A percentile compares a stretch with the other conserved stretches of the same genome.
These are phyloP conservation scores for Typhlomys cinereus DNA, from an alignment of 2,113 vertebrate genomes.

Conservation along the genomic window DNA sequence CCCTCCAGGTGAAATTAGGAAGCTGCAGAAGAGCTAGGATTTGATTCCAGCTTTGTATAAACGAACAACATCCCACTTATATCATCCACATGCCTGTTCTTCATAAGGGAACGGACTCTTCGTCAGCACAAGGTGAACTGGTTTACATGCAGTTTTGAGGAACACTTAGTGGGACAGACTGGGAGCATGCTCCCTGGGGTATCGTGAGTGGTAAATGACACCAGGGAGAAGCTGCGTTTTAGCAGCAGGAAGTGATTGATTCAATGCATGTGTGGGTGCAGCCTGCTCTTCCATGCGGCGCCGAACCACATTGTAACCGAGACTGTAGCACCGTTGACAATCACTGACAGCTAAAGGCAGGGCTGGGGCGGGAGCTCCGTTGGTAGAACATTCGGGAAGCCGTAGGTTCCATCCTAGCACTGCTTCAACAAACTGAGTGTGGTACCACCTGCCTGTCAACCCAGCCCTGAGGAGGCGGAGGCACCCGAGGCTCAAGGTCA, in stretches of 20 bases:
- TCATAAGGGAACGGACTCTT: not conserved
- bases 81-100: not conserved
- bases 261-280: not conserved
- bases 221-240: conserved; percentile 3
- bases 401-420: not conserved
- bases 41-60: not conserved
- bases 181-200: not conserved
- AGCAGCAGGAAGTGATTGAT: conserved; percentile 51
- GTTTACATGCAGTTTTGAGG: conserved; percentile 39
- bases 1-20: conserved; percentile 3
- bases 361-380: not conserved
- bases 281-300: conserved; percentile 49
- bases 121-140: not conserved
- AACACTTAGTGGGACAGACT: not conserved
- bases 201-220: conserved; percentile 41
- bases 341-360: conserved; percentile 48
- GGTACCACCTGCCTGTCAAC: not conserved
- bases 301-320: not conserved
- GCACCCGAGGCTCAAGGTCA: not conserved
- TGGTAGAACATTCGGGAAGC: not conserved
- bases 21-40: not conserved
- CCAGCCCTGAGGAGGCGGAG: not conserved
- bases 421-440: not conserved
- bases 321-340: not conserved
- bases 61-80: not conserved